Percentiles rank a stretch among this genome's conserved stretches.
These are phyloP conservation scores for Fregata magnificens DNA, from an alignment of 2,113 vertebrate species.

Conservation along the genomic window DNA sequence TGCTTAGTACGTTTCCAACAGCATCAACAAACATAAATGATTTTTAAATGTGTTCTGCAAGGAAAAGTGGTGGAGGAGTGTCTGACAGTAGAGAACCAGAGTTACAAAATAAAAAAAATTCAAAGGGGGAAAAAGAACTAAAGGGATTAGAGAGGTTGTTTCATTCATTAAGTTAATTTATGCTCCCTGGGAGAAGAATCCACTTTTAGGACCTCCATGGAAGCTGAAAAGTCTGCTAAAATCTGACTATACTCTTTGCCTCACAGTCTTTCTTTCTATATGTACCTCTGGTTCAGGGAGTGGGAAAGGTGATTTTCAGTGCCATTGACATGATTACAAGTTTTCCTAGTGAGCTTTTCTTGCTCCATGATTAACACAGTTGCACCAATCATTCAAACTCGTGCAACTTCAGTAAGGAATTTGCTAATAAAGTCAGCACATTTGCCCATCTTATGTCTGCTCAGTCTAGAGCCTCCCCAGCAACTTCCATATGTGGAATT, in stretches of 20 bases:
- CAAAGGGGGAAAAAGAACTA: neutral
- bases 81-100: neutral
- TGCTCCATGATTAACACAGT: neutral
- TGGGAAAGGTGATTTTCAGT: neutral
- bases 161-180: neutral
- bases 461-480: neutral
- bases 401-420: neutral
- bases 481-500: neutral
- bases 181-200: neutral
- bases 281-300: neutral
- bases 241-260: neutral
- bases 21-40: neutral
- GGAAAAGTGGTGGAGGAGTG: neutral
- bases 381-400: neutral
- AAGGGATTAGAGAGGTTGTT: neutral
- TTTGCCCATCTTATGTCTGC: neutral
- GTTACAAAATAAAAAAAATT: neutral
- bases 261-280: neutral
- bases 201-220: neutral
- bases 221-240: neutral
- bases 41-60: neutral
- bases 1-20: neutral
- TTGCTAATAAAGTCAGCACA: neutral
- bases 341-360: neutral
- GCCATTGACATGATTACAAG: neutral